These are phyloP conservation scores for Misgurnus mizolepis DNA, from an alignment of 2,113 vertebrate genomes.

Conservation along the genomic window DNA sequence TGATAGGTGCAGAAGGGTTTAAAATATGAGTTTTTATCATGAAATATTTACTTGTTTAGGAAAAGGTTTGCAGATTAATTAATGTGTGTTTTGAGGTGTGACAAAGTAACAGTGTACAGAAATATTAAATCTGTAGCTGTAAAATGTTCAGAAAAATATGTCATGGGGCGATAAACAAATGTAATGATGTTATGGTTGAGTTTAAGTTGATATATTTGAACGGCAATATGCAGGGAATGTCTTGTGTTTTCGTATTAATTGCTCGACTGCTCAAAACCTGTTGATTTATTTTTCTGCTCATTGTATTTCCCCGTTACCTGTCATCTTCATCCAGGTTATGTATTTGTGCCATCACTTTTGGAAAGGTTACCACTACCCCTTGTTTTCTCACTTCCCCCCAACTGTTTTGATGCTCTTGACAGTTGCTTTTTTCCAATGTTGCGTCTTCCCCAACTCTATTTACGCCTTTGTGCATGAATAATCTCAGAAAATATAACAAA, in stretches of 20 bases:
- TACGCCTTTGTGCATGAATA: conserved; percentile 39
- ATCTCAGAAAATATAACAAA: conserved; percentile 54
- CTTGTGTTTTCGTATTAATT: background rate
- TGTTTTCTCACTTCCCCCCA: background rate
- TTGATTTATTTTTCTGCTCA: conserved; percentile 28
- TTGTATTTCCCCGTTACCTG: background rate
- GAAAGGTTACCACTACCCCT: conserved; percentile 28
- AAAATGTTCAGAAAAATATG: conserved; percentile 21
- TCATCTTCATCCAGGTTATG: conserved; percentile 26
- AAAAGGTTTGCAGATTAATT: background rate
- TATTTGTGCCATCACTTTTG: conserved; percentile 33
- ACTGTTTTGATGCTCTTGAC: background rate
- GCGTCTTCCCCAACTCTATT: conserved; percentile 28
- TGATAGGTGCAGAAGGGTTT: background rate
- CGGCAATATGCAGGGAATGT: background rate
- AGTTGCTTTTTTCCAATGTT: background rate
- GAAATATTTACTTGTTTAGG: conserved; percentile 26
- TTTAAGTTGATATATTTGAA: background rate
- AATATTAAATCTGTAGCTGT: background rate
- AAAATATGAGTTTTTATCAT: background rate
- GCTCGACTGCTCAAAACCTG: conserved; percentile 2
- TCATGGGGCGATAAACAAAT: background rate
- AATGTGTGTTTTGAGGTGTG: conserved; percentile 5
- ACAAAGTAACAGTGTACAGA: conserved; percentile 17
- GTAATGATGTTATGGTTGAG: background rate